Percentiles rank a stretch among this genome's conserved stretches.
These are phyloP conservation scores for Syngnathus floridae DNA, from an alignment of 2,113 vertebrate genomes.

Conservation along the genomic window DNA sequence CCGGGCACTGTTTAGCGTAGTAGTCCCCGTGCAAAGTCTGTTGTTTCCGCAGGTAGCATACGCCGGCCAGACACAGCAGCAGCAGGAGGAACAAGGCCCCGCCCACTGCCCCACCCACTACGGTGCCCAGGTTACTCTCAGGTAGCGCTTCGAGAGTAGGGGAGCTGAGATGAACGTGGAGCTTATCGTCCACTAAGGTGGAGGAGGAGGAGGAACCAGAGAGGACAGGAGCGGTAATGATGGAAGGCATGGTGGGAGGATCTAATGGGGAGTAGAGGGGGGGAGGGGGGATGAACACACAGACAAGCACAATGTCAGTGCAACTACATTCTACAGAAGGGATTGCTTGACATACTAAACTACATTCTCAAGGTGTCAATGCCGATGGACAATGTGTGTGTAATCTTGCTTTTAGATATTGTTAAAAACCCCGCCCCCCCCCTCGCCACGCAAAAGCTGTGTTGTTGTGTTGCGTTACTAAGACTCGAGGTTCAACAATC, in stretches of 20 bases:
- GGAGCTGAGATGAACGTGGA: conserved; percentile 77
- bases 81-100: conserved; percentile 90
- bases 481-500: background rate
- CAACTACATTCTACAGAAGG: conserved; percentile 72
- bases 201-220: conserved; percentile 82
- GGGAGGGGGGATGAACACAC: conserved; percentile 77
- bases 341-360: conserved; percentile 15
- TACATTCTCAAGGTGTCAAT: background rate
- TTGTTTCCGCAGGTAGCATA: conserved; percentile 83
- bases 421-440: too few relatives aligned
- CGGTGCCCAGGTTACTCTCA: conserved; percentile 85
- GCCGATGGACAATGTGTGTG: background rate
- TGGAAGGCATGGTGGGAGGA: conserved; percentile 95
- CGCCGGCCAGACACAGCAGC: conserved; percentile 79
- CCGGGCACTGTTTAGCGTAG: conserved; percentile 94
- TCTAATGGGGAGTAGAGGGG: conserved; percentile 86
- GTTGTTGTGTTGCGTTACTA: background rate
- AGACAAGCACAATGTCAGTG: conserved; percentile 93
- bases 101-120: conserved; percentile 90
- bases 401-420: too few relatives aligned
- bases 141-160: conserved; percentile 85
- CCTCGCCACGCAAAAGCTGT: background rate
- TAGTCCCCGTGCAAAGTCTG: conserved; percentile 91
- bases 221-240: conserved; percentile 85
- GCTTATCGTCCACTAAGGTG: conserved; percentile 79